Conservation (phyloP, 1,140 invertebrate genomes). For the Leucophenga varia region DNA sequence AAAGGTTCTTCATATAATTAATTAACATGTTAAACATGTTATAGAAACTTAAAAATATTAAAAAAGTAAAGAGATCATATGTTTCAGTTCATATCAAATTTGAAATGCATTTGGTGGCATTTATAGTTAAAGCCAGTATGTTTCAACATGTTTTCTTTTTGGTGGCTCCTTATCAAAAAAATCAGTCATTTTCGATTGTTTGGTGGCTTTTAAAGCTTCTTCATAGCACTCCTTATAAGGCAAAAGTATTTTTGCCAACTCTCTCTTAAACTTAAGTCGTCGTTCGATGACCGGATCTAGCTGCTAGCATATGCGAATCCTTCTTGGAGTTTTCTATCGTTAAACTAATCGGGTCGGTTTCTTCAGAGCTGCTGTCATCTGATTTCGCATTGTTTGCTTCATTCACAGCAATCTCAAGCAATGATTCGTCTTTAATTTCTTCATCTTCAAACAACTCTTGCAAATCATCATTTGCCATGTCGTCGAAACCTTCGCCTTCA, state of each 20-base stretch:
- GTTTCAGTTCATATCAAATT: too few relatives aligned
- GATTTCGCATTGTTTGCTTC: constrained; percentile 15
- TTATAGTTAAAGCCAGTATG: too few relatives aligned
- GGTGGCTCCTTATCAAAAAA: too few relatives aligned
- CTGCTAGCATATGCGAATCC: constrained; percentile 21
- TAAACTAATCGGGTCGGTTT: constrained; percentile 15
- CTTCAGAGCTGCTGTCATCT: constrained; percentile 18
- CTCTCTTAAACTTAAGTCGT: constrained; percentile 6
- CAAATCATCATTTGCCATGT: constrained; percentile 14
- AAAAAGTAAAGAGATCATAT: too few relatives aligned
- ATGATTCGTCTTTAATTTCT: constrained; percentile 11
- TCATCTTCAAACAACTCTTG: constrained; percentile 21
- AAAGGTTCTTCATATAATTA: too few relatives aligned
- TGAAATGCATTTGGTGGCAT: too few relatives aligned
- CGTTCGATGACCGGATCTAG: constrained; percentile 17
- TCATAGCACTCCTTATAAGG: constrained; percentile 3
- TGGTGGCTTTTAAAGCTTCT: background rate
- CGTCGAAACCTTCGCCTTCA: constrained; percentile 28
- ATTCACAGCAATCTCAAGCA: constrained; percentile 20
- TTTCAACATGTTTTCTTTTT: too few relatives aligned
- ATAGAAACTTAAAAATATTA: too few relatives aligned
- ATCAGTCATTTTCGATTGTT: too few relatives aligned
- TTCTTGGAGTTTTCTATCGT: constrained; percentile 17
- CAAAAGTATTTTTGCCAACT: background rate
- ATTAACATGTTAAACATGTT: too few relatives aligned